phyloP scores from a whole-genome alignment of 2,888 invertebrate species.

The Oscheius myriophilus region DNA sequence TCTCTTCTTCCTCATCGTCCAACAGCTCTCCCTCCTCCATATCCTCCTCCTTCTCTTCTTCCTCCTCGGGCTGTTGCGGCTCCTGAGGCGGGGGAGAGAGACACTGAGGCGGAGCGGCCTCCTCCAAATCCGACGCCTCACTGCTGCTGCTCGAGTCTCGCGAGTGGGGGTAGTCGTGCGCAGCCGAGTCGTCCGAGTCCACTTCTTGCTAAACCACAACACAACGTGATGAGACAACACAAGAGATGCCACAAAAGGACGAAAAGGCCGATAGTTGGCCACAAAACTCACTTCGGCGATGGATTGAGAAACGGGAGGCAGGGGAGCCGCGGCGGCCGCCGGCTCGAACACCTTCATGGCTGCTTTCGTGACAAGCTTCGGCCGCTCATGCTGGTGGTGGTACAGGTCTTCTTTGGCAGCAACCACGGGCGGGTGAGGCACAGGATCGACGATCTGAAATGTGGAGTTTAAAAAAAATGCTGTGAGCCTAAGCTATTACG shows the following conservation, averaged over 20 bases:
- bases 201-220: constrained; percentile 26
- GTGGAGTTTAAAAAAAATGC: too few species aligned
- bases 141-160: not conserved
- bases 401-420: not conserved
- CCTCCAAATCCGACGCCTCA: not conserved
- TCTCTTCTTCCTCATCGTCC: constrained; percentile 2
- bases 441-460: too few species aligned
- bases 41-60: not conserved
- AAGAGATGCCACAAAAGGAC: constrained; percentile 1
- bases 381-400: not conserved
- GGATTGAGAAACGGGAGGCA: not conserved
- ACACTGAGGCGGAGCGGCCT: constrained; percentile 2
- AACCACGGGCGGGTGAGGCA: too few species aligned
- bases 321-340: not conserved
- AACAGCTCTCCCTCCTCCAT: not conserved
- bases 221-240: constrained; percentile 21
- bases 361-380: constrained; percentile 22
- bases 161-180: not conserved
- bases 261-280: too few species aligned
- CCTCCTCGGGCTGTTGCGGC: constrained; percentile 4
- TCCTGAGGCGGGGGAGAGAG: not conserved
- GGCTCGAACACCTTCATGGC: constrained; percentile 32
- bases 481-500: too few species aligned
- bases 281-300: not conserved
- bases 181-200: constrained; percentile 16